A percentile compares a stretch with the other conserved stretches of the same genome.
These are phyloP conservation scores for Lycorma delicatula DNA, from an alignment of 1,140 invertebrate species.

Conservation along the genomic window DNA sequence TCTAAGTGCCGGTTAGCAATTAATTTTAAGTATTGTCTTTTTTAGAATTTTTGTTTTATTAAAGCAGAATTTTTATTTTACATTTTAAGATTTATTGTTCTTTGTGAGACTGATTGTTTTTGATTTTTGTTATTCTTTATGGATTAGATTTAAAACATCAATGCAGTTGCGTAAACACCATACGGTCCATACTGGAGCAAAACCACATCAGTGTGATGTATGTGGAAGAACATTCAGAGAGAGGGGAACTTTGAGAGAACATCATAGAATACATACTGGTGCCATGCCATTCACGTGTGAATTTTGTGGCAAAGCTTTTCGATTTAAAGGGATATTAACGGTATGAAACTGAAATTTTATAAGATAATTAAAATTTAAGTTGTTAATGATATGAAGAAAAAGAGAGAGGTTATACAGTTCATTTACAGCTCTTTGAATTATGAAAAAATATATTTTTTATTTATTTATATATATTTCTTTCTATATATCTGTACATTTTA, in stretches of 20 bases:
- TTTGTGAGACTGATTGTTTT: neutral
- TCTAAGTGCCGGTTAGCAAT: too few species aligned
- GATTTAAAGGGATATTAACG: conserved; percentile 43
- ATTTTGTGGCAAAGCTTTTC: conserved; percentile 59
- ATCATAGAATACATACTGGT: conserved; percentile 68
- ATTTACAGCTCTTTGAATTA: too few species aligned
- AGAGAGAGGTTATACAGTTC: too few species aligned
- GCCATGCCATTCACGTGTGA: conserved; percentile 70
- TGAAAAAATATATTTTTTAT: too few species aligned
- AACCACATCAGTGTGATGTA: conserved; percentile 64
- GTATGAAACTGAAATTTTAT: too few species aligned
- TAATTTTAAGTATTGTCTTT: too few species aligned
- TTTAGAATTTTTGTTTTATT: too few species aligned
- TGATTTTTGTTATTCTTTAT: neutral
- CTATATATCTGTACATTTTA: too few species aligned
- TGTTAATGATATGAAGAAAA: too few species aligned
- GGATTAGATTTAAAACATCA: conserved; percentile 43
- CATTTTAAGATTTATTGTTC: neutral
- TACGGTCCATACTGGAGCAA: conserved; percentile 56
- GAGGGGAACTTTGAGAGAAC: conserved; percentile 49
- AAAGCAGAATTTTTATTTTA: neutral
- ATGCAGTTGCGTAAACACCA: conserved; percentile 47
- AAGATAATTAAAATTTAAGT: too few species aligned
- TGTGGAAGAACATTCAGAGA: conserved; percentile 63
- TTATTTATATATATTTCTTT: too few species aligned